Percentiles rank a stretch among this genome's conserved stretches.
Evolutionary conservation across 2,797 vertebrate genomes (phyloP).

Genomic region (Tympanoctomys barrerae): DNA sequence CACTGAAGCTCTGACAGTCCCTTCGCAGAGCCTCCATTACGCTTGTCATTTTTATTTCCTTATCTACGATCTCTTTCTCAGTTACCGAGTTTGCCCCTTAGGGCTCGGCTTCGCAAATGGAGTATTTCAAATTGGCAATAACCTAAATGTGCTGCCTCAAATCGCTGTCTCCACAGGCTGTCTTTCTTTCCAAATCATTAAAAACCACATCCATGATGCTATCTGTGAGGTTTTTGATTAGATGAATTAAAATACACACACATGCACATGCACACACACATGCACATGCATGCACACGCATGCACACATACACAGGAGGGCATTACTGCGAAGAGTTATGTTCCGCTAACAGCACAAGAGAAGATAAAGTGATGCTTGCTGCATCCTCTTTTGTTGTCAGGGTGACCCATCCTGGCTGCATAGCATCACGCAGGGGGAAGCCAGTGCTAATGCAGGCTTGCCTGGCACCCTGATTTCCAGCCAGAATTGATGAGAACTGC

Average conservation of each 20-base stretch:
- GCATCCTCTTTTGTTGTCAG: slow-evolving; percentile 89
- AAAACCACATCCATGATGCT: slow-evolving; percentile 87
- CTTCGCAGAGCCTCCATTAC: slow-evolving; percentile 93
- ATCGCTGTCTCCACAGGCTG: slow-evolving; percentile 88
- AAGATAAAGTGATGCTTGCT: slow-evolving; percentile 87
- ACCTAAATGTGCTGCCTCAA: slow-evolving; percentile 87
- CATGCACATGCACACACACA: neutral
- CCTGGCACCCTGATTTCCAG: slow-evolving; percentile 88
- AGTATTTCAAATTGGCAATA: slow-evolving; percentile 89
- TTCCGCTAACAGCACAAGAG: slow-evolving; percentile 86
- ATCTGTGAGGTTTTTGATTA: slow-evolving; percentile 86
- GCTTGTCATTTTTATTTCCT: slow-evolving; percentile 97
- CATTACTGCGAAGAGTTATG: slow-evolving; percentile 80
- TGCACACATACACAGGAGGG: slow-evolving; percentile 39
- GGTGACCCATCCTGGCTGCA: slow-evolving; percentile 87
- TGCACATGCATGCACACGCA: neutral
- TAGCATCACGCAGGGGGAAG: slow-evolving; percentile 87
- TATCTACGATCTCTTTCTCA: slow-evolving; percentile 92
- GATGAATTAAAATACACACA: slow-evolving; percentile 79
- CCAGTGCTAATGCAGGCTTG: slow-evolving; percentile 87
- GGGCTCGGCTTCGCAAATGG: slow-evolving; percentile 91
- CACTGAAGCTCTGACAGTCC: slow-evolving; percentile 92
- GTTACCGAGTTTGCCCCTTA: slow-evolving; percentile 92
- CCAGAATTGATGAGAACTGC: slow-evolving; percentile 90
- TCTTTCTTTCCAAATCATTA: slow-evolving; percentile 86